phyloP scores from a whole-genome alignment of 2,888 invertebrate genomes.

The Ophion ellenae region DNA sequence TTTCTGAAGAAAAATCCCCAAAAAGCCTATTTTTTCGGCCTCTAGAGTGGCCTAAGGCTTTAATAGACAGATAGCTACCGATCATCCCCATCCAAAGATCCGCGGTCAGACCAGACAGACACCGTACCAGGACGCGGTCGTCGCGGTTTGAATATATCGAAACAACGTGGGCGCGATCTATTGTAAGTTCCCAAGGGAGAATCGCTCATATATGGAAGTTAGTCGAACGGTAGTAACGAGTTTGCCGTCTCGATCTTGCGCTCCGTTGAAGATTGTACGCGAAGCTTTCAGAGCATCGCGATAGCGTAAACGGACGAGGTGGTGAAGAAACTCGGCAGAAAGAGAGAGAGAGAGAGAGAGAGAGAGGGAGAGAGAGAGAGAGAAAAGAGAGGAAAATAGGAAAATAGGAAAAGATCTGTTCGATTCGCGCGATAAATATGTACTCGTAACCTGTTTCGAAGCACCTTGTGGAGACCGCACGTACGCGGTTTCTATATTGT shows the following conservation, averaged over 20 bases:
- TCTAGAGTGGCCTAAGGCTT: too few species aligned
- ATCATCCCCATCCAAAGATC: neutral
- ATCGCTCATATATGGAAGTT: slow-evolving; percentile 40
- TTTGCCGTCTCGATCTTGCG: slow-evolving; percentile 47
- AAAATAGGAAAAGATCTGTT: slow-evolving; percentile 42
- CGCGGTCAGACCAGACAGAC: neutral
- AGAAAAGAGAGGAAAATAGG: neutral
- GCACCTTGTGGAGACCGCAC: slow-evolving; percentile 54
- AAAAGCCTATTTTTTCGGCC: too few species aligned
- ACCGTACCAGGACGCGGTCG: slow-evolving; percentile 16
- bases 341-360: slow-evolving; percentile 23
- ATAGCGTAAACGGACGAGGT: slow-evolving; percentile 16
- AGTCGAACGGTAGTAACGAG: slow-evolving; percentile 52
- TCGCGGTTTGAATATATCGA: slow-evolving; percentile 42
- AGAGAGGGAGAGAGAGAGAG: neutral
- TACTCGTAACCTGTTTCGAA: slow-evolving; percentile 55
- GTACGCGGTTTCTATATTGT: slow-evolving; percentile 45
- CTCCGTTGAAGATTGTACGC: slow-evolving; percentile 54
- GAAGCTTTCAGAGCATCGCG: slow-evolving; percentile 46
- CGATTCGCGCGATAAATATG: slow-evolving; percentile 53
- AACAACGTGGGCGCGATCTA: slow-evolving; percentile 15
- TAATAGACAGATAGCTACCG: neutral
- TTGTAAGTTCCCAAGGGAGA: slow-evolving; percentile 23
- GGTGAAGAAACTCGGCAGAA: slow-evolving; percentile 3
- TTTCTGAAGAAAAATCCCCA: too few species aligned